A percentile compares a stretch with the other conserved stretches of the same genome.
phyloP scores from a whole-genome alignment of 2,113 vertebrate genomes.

The Nanorana parkeri region DNA sequence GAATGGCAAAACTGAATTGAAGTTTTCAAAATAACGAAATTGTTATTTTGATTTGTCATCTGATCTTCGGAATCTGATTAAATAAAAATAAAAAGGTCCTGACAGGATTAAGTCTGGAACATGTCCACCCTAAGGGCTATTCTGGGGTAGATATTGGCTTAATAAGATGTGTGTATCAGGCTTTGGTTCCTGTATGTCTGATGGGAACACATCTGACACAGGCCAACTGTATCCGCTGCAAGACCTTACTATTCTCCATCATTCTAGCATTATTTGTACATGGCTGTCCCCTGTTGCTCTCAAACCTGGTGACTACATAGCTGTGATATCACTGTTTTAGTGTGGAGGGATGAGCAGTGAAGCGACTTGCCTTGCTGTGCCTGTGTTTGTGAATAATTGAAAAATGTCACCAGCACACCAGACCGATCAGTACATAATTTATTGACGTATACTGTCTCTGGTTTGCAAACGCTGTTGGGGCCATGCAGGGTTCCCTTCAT shows the following conservation, averaged over 20 bases:
- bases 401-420: no score
- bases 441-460: no score
- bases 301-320: background rate
- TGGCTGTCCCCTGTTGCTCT: background rate
- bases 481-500: no score
- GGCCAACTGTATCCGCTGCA: conserved; percentile 2
- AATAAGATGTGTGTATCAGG: conserved; percentile 27
- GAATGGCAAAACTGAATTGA: no score
- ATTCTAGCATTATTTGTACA: background rate
- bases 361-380: no score
- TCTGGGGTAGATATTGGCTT: conserved; percentile 11
- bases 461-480: no score
- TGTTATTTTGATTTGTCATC: no score
- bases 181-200: background rate
- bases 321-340: background rate
- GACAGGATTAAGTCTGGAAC: conserved; percentile 30
- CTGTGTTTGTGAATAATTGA: no score
- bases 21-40: no score
- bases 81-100: conserved; percentile 2
- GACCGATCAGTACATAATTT: no score
- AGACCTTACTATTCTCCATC: background rate
- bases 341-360: no score
- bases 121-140: conserved; percentile 18
- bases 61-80: no score
- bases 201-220: conserved; percentile 9